phyloP scores from a whole-genome alignment of 1,140 invertebrate genomes.

The Eciton burchellii region DNA sequence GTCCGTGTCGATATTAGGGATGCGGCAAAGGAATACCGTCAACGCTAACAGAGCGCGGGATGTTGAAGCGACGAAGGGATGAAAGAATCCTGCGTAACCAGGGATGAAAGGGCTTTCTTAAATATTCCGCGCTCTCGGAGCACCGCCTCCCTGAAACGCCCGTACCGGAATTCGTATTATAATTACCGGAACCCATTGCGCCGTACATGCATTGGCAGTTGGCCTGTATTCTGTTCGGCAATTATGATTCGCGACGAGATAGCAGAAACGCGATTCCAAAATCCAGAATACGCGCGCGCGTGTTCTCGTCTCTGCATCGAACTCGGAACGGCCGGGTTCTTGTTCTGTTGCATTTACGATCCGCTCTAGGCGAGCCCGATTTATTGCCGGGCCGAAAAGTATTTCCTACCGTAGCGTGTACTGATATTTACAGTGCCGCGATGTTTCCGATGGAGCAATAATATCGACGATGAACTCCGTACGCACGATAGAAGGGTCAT shows the following conservation, averaged over 20 bases:
- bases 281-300: slow-evolving; percentile 12
- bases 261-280: slow-evolving; percentile 8
- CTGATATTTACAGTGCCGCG: slow-evolving; percentile 55
- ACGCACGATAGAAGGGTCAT: slow-evolving; percentile 51
- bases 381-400: slow-evolving; percentile 58
- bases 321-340: slow-evolving; percentile 9
- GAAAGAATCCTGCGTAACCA: slow-evolving; percentile 2
- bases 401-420: slow-evolving; percentile 54
- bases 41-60: slow-evolving; percentile 28
- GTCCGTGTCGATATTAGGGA: slow-evolving; percentile 25
- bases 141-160: neutral
- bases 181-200: neutral
- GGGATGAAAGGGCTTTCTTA: neutral
- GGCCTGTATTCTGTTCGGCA: slow-evolving; percentile 19
- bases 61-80: slow-evolving; percentile 28
- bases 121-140: neutral
- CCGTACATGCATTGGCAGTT: neutral
- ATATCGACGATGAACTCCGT: slow-evolving; percentile 49
- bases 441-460: slow-evolving; percentile 37
- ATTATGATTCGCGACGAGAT: slow-evolving; percentile 23
- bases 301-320: neutral
- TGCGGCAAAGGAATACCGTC: neutral
- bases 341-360: slow-evolving; percentile 52
- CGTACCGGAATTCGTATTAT: neutral
- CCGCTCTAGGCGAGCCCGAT: slow-evolving; percentile 30